Conservation (phyloP, 2,113 vertebrate species). For the Syngnathus scovelli region DNA sequence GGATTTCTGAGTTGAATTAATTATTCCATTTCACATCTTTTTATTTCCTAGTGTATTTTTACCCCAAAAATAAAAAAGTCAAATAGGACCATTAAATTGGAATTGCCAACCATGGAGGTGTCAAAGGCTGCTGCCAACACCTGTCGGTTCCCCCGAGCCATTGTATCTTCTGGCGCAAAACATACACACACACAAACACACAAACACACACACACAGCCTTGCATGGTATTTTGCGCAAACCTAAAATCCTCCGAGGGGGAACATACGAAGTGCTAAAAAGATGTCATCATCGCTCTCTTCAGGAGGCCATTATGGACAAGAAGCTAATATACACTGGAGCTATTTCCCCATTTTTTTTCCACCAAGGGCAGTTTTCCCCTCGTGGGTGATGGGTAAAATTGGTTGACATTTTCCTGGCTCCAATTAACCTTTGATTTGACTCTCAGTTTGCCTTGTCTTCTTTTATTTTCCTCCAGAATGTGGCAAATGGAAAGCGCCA, state of each 20-base stretch:
- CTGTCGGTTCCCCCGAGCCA: slow-evolving; percentile 50
- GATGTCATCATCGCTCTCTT: slow-evolving; percentile 70
- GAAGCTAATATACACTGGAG: slow-evolving; percentile 53
- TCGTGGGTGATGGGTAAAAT: slow-evolving; percentile 69
- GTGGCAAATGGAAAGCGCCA: slow-evolving; percentile 31
- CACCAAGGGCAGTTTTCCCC: slow-evolving; percentile 61
- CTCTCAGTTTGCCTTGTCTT: slow-evolving; percentile 68
- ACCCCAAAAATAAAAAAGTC: neutral
- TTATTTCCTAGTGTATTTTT: neutral
- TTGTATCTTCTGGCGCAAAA: slow-evolving; percentile 40
- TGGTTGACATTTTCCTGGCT: slow-evolving; percentile 71
- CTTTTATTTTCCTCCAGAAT: slow-evolving; percentile 63
- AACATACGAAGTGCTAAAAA: slow-evolving; percentile 44
- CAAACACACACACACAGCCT: slow-evolving; percentile 12
- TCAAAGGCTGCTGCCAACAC: slow-evolving; percentile 62
- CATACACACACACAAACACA: slow-evolving; percentile 17
- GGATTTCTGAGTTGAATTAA: too few relatives aligned
- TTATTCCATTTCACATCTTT: too few relatives aligned
- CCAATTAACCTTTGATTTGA: slow-evolving; percentile 76
- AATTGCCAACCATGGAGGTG: slow-evolving; percentile 33
- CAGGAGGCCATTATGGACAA: slow-evolving; percentile 63
- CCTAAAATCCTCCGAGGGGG: slow-evolving; percentile 48
- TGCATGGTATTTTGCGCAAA: slow-evolving; percentile 27
- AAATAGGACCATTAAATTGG: neutral
- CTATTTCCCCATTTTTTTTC: slow-evolving; percentile 58